A percentile compares a stretch with the other conserved stretches of the same genome.
phyloP scores from a whole-genome alignment of 2,888 invertebrate genomes.

The Amblyteles armatorius region DNA sequence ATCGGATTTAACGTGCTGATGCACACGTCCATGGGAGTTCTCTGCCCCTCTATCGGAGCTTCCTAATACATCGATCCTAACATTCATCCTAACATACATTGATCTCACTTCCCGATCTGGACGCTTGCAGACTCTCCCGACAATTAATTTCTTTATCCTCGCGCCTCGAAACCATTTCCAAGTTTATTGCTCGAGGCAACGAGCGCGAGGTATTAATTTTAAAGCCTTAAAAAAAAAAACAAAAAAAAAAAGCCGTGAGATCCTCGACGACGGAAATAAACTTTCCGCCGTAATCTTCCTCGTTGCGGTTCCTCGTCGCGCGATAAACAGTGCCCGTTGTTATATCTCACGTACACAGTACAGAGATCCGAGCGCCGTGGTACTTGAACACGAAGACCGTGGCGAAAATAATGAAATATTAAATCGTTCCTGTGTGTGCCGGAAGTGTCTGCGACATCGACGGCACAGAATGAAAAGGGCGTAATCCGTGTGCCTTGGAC shows the following conservation, averaged over 20 bases:
- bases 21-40: constrained; percentile 21
- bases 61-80: background rate
- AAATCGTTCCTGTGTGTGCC: constrained; percentile 20
- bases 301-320: background rate
- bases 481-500: background rate
- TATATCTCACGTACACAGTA: background rate
- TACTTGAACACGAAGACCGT: constrained; percentile 33
- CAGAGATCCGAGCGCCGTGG: background rate
- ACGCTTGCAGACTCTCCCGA: background rate
- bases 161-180: background rate
- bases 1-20: constrained; percentile 59
- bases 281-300: constrained; percentile 42
- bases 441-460: background rate
- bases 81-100: no score
- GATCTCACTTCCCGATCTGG: background rate
- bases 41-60: background rate
- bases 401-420: constrained; percentile 42
- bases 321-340: constrained; percentile 15
- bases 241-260: background rate
- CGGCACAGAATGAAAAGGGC: background rate
- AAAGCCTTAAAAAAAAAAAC: background rate
- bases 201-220: background rate
- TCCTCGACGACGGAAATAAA: constrained; percentile 36
- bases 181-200: background rate
- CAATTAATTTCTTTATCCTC: background rate